Evolutionary conservation across 2,888 invertebrate genomes (phyloP).

Genomic region (Apodemia hepburni): DNA sequence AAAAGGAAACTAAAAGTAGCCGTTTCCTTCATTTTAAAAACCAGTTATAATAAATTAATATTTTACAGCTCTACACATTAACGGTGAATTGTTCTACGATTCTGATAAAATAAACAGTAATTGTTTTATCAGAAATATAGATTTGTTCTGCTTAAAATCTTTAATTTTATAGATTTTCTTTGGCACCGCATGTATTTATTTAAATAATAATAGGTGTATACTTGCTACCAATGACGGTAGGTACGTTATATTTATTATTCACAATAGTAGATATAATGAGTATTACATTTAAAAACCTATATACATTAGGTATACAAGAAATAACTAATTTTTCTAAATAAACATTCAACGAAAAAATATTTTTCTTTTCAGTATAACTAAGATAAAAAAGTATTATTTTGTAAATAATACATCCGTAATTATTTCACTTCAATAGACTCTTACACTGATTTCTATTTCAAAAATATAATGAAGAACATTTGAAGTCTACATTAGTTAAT

Average conservation of each 20-base stretch:
- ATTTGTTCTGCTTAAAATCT: not conserved
- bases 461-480: too few species aligned
- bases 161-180: constrained; percentile 3
- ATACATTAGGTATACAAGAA: not conserved
- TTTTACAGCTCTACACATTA: not conserved
- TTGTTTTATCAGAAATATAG: not conserved
- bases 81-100: not conserved
- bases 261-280: not conserved
- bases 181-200: constrained; percentile 6
- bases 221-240: not conserved
- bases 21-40: not conserved
- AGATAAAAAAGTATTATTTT: too few species aligned
- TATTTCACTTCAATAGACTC: too few species aligned
- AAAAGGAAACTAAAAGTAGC: constrained; percentile 21
- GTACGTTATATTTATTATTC: not conserved
- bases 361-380: too few species aligned
- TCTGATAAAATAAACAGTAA: not conserved
- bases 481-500: too few species aligned
- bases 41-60: constrained; percentile 5
- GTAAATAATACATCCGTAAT: too few species aligned
- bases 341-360: not conserved
- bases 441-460: too few species aligned
- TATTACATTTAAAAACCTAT: not conserved
- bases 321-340: not conserved
- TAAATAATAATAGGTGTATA: constrained; percentile 12